These are phyloP conservation scores for Papilio glaucus DNA, from an alignment of 1,140 invertebrate genomes.

Conservation along the genomic window DNA sequence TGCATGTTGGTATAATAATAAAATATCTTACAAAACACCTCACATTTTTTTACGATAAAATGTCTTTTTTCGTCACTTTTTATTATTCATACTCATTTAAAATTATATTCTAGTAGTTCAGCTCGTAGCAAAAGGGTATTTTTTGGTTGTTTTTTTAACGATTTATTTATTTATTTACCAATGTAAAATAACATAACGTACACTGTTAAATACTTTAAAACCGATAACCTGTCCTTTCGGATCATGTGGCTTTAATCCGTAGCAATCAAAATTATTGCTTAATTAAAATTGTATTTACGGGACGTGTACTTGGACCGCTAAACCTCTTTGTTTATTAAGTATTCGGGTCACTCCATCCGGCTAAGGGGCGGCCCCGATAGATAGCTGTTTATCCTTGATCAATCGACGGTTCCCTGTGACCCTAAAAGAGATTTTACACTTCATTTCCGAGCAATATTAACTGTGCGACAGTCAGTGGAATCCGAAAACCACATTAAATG, in stretches of 20 bases:
- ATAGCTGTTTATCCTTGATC: conserved; percentile 26
- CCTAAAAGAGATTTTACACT: conserved; percentile 23
- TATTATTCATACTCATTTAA: no score
- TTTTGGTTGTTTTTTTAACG: no score
- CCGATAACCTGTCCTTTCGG: not conserved
- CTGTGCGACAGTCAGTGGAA: not conserved
- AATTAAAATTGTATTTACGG: conserved; percentile 16
- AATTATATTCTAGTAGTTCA: no score
- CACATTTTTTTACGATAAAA: no score
- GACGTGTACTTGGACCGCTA: conserved; percentile 17
- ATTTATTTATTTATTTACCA: no score
- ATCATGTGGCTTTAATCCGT: not conserved
- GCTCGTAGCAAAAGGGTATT: no score
- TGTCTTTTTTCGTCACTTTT: no score
- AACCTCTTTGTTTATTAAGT: conserved; percentile 24
- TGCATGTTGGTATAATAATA: no score
- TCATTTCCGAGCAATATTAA: conserved; percentile 6
- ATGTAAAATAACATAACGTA: not conserved
- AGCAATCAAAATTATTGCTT: conserved; percentile 5
- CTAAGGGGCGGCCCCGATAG: conserved; percentile 4
- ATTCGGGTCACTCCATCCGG: conserved; percentile 25
- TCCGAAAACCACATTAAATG: no score
- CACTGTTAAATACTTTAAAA: not conserved
- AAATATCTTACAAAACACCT: no score
- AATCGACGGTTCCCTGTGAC: conserved; percentile 4